phyloP scores from a whole-genome alignment of 92 coral and sea anemone genomes.

The Parazoanthus darwini region DNA sequence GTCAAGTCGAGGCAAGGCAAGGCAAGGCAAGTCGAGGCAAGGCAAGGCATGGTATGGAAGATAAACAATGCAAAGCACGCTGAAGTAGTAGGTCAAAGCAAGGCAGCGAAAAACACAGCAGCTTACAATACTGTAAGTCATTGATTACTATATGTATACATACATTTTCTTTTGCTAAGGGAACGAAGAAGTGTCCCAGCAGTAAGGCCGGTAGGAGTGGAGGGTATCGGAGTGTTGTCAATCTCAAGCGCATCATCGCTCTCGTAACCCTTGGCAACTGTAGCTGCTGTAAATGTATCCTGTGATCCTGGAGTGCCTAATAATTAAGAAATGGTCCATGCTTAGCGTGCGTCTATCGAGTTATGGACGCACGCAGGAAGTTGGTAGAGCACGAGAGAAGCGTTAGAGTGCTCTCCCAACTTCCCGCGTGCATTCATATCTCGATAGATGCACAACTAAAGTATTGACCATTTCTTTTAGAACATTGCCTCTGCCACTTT shows the following conservation, averaged over 20 bases:
- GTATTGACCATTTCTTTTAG: too few relatives aligned
- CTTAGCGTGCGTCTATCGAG: background rate
- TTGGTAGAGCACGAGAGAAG: too few relatives aligned
- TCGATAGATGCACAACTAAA: background rate
- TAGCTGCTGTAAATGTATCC: slow-evolving; percentile 12
- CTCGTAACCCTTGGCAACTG: slow-evolving; percentile 50
- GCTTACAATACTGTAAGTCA: background rate
- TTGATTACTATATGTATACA: background rate
- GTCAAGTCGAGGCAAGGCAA: background rate
- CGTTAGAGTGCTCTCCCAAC: too few relatives aligned
- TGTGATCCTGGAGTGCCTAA: slow-evolving; percentile 44
- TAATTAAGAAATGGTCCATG: background rate
- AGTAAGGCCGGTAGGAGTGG: slow-evolving; percentile 49
- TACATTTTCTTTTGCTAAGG: slow-evolving; percentile 66
- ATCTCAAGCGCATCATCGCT: slow-evolving; percentile 58
- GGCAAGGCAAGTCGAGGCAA: background rate
- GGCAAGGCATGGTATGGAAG: background rate
- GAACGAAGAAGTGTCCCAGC: slow-evolving; percentile 64
- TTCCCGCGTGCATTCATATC: background rate
- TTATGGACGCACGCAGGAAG: too few relatives aligned
- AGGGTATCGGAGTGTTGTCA: slow-evolving; percentile 51
- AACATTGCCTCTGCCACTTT: too few relatives aligned
- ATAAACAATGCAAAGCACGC: background rate
- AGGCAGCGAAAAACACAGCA: background rate
- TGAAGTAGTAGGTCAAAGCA: background rate